A percentile compares a stretch with the other conserved stretches of the same genome.
Conservation (phyloP, 2,888 invertebrate species). For the Sisyra nigra region DNA sequence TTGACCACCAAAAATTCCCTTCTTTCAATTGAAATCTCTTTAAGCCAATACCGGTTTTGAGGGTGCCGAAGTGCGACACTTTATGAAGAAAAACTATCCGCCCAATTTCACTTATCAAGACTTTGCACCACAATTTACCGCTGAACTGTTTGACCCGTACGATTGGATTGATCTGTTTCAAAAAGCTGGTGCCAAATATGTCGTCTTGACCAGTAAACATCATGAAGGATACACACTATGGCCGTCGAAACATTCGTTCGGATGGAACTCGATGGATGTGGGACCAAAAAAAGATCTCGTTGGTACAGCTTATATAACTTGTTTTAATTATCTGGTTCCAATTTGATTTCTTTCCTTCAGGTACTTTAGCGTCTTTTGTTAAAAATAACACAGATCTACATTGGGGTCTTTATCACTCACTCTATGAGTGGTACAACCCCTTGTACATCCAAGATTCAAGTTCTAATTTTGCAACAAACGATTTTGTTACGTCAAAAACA, state of each 20-base stretch:
- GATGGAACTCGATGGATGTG: slow-evolving; percentile 69
- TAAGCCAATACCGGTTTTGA: background rate
- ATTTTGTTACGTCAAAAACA: slow-evolving; percentile 36
- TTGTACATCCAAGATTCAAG: slow-evolving; percentile 49
- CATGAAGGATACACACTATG: slow-evolving; percentile 77
- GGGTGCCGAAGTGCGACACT: slow-evolving; percentile 32
- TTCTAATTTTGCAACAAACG: slow-evolving; percentile 30
- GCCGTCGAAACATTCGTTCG: slow-evolving; percentile 66
- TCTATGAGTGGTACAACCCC: slow-evolving; percentile 73
- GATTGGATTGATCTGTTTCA: slow-evolving; percentile 73
- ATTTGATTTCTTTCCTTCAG: background rate
- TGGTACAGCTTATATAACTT: slow-evolving; percentile 24
- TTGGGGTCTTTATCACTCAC: slow-evolving; percentile 65
- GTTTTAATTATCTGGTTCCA: background rate
- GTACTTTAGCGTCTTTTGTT: slow-evolving; percentile 45
- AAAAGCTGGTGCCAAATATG: slow-evolving; percentile 74
- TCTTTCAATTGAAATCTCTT: background rate
- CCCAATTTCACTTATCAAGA: slow-evolving; percentile 83
- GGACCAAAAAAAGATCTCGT: slow-evolving; percentile 66
- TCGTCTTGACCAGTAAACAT: slow-evolving; percentile 75
- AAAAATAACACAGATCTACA: slow-evolving; percentile 36
- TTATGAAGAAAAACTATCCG: slow-evolving; percentile 70
- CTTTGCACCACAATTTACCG: slow-evolving; percentile 76
- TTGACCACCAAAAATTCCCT: background rate
- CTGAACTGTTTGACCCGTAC: slow-evolving; percentile 73